A percentile compares a stretch with the other conserved stretches of the same genome.
Conservation (phyloP, 2,888 invertebrate genomes). For the Timema podura region DNA sequence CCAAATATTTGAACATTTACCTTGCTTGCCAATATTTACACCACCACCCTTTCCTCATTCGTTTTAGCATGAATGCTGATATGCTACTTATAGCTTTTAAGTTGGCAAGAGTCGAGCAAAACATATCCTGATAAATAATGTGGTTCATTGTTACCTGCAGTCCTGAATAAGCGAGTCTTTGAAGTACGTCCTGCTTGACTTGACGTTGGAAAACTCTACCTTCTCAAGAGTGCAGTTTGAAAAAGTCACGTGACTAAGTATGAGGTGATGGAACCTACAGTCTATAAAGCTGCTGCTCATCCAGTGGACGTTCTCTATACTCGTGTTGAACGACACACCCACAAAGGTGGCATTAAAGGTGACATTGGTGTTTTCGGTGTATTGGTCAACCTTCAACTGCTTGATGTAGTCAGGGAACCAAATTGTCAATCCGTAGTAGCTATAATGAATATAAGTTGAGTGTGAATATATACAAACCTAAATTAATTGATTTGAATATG, state of each 20-base stretch:
- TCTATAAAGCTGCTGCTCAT: constrained; percentile 56
- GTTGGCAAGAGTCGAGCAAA: too few relatives aligned
- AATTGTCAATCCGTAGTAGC: constrained; percentile 54
- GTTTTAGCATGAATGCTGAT: too few relatives aligned
- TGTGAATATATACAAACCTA: too few relatives aligned
- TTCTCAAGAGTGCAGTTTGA: constrained; percentile 65
- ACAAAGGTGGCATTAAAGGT: constrained; percentile 44
- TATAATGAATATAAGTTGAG: constrained; percentile 33
- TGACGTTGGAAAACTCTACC: constrained; percentile 65
- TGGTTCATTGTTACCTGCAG: constrained; percentile 51
- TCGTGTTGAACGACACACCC: constrained; percentile 52
- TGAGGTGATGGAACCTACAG: constrained; percentile 62
- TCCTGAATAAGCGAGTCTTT: constrained; percentile 57
- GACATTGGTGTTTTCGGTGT: constrained; percentile 37
- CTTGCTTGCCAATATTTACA: too few relatives aligned
- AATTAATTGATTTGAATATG: too few relatives aligned
- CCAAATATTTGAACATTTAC: too few relatives aligned
- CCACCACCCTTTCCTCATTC: too few relatives aligned
- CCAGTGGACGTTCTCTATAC: constrained; percentile 61
- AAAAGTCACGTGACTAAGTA: constrained; percentile 69
- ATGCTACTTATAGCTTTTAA: too few relatives aligned
- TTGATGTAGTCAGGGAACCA: constrained; percentile 56
- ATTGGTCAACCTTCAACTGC: constrained; percentile 44
- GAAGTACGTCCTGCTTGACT: constrained; percentile 65
- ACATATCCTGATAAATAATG: too few relatives aligned